phyloP scores from a whole-genome alignment of 2,113 vertebrate species.

The Scolopax mira region DNA sequence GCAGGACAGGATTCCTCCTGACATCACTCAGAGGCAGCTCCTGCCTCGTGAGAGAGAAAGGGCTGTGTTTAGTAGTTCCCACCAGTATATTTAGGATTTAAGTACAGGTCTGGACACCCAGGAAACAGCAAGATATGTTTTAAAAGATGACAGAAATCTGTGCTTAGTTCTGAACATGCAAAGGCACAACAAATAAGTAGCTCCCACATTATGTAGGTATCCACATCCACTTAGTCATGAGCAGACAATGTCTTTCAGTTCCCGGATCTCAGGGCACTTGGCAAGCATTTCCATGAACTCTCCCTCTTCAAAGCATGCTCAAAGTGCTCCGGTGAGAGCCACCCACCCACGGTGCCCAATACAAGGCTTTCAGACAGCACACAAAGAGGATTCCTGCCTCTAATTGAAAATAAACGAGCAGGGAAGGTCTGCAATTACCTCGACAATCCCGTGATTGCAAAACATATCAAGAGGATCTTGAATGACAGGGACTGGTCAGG shows the following conservation, averaged over 20 bases:
- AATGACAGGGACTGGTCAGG: background rate
- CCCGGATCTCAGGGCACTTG: background rate
- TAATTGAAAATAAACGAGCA: background rate
- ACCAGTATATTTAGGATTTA: background rate
- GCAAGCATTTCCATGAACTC: background rate
- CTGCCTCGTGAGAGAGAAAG: background rate
- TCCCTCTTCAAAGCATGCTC: background rate
- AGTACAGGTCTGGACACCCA: background rate
- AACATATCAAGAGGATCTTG: background rate
- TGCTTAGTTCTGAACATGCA: background rate
- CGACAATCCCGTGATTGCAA: background rate
- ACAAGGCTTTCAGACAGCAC: background rate
- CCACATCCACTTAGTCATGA: background rate
- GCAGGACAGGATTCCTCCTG: background rate
- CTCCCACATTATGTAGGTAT: background rate
- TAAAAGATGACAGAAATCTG: background rate
- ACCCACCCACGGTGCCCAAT: background rate
- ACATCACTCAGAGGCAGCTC: background rate
- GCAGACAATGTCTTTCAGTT: background rate
- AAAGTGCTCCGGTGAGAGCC: background rate
- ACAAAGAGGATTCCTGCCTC: background rate
- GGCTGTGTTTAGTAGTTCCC: fast-evolving
- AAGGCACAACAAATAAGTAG: background rate
- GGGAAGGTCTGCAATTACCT: background rate
- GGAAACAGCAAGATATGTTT: fast-evolving